Base-by-base conservation (phyloP, 2,888 invertebrate genomes). In the Cataglyphis cursor region DNA sequence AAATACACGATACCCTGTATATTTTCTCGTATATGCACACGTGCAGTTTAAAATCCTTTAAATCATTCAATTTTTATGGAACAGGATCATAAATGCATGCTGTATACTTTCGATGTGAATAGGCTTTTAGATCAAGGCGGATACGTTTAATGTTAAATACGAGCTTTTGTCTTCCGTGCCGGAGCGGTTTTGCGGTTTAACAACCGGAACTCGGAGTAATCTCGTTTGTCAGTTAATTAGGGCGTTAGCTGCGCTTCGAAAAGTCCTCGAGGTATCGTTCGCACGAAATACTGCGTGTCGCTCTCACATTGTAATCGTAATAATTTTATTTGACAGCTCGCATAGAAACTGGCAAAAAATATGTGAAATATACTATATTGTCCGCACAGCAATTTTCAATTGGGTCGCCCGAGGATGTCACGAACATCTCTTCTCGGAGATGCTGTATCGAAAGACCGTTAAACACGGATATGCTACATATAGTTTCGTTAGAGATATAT, bases 201-300 rank as follows among this genome's bases (percentile, higher is more conserved):
- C 88, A 89, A 88, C 87, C 90, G 89, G 89, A 87, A 91, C 89
- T 91, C 88, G 85, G 87, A 87, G 88, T 88, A 83, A 85, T 70
- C 84, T 88, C 88, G 83, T 90, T 90, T 90, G 86, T 89, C 90
- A 85, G 85, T 86, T 83, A 86, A 89, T 90, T 87, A 90, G 87
- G 83, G 88, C 85, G 61, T 74, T 66, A 85, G 90, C 85, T 90
- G 82, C 88, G 85, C 85, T 83, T 82, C 66, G 68, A 82, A 84
- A 86, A 84, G 76, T 75, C 68, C 75, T 70, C 82, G 87, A 85
- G 84, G 65, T 65, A 81, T 65, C 70, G 57, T 66, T 82, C 74
- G 75, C 70, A 78, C 78, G 72, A 21, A 44, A 44, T 44, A 41
- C 66, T 72, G 68, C 51, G 72, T 66, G 48, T 48, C 57, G 28